Evolutionary conservation across 1,140 invertebrate genomes (phyloP).

Genomic region (Lepidurus packardi): DNA sequence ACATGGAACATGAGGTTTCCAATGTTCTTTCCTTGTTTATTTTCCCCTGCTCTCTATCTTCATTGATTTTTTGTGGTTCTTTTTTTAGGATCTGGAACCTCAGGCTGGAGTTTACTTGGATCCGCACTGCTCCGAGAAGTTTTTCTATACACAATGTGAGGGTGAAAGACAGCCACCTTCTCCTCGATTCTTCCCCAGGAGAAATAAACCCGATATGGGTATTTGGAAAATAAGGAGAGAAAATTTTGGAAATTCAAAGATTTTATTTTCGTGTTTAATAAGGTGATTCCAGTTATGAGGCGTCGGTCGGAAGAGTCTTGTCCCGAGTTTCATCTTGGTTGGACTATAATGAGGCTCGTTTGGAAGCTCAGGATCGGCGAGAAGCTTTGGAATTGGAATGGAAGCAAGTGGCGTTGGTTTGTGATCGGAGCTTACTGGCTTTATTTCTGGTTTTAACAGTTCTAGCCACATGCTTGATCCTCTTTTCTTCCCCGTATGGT

Average conservation of each 20-base stretch:
- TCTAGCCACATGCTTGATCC: constrained; percentile 57
- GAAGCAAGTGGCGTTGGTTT: constrained; percentile 67
- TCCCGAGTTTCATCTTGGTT: constrained; percentile 63
- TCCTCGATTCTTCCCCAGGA: constrained; percentile 18
- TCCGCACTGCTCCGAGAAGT: constrained; percentile 29
- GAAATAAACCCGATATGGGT: constrained; percentile 17
- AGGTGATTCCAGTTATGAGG: constrained; percentile 4
- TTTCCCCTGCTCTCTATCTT: background rate
- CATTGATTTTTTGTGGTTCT: background rate
- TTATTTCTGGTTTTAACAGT: constrained; percentile 53
- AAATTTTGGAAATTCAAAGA: background rate
- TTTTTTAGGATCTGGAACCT: constrained; percentile 30
- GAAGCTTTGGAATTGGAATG: constrained; percentile 64
- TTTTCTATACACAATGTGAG: constrained; percentile 19
- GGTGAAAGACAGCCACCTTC: constrained; percentile 28
- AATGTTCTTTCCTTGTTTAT: background rate
- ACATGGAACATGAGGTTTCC: background rate
- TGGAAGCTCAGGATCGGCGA: constrained; percentile 59
- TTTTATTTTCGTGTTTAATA: constrained; percentile 40
- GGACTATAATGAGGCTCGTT: constrained; percentile 61
- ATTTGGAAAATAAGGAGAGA: background rate
- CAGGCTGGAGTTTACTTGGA: constrained; percentile 30
- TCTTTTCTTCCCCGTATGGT: constrained; percentile 54
- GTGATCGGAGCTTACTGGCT: constrained; percentile 34
- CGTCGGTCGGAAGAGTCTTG: constrained; percentile 40